A percentile compares a stretch with the other conserved stretches of the same genome.
phyloP scores from a whole-genome alignment of 2,797 vertebrate genomes.

The Enteromius afrohamiltoni region DNA sequence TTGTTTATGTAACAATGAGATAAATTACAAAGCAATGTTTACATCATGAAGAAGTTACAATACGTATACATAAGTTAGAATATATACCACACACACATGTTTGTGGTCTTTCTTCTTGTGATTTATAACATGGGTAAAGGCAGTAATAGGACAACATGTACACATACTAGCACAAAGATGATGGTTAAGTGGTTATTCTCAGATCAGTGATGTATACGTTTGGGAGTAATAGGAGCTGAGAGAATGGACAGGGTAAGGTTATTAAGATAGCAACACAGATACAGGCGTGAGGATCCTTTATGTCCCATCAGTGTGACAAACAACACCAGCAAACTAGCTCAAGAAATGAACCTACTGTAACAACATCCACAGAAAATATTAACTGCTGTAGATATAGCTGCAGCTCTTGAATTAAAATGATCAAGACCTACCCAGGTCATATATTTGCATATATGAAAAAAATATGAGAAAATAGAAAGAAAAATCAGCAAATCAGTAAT shows the following conservation, averaged over 20 bases:
- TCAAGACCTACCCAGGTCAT: not conserved
- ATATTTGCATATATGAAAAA: not conserved
- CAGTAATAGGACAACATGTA: conserved; percentile 18
- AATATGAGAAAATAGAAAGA: not conserved
- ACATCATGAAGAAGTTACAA: no score
- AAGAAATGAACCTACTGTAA: conserved; percentile 24
- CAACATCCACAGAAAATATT: conserved; percentile 22
- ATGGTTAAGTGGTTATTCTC: conserved; percentile 51
- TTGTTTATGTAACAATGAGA: not conserved
- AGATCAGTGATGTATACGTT: conserved; percentile 54
- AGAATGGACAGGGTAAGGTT: conserved; percentile 66
- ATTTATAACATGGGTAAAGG: conserved; percentile 60
- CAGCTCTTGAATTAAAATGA: not conserved
- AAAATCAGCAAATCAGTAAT: not conserved
- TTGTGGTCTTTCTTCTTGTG: not conserved
- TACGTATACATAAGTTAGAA: no score
- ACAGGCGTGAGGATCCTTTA: conserved; percentile 59
- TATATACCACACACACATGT: no score
- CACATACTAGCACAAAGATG: conserved; percentile 5
- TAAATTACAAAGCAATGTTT: not conserved
- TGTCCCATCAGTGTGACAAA: conserved; percentile 56
- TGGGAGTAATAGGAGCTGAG: conserved; percentile 62
- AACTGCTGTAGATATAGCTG: not conserved
- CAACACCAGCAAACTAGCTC: conserved; percentile 39
- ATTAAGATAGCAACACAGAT: conserved; percentile 68